phyloP scores from a whole-genome alignment of 2,888 invertebrate species.

The Caenorhabditis uteleia region DNA sequence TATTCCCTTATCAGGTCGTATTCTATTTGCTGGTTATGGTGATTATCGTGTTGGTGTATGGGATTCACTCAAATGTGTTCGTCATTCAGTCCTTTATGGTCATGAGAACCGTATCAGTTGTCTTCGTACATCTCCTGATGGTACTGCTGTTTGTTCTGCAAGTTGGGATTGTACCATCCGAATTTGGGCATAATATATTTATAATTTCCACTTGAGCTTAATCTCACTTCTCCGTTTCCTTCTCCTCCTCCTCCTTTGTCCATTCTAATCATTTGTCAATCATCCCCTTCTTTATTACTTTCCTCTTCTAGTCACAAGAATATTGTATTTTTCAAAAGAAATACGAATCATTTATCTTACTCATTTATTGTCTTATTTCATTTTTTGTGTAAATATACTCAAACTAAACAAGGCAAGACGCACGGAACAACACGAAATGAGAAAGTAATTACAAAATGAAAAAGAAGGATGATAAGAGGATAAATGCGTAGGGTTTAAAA shows the following conservation, averaged over 20 bases:
- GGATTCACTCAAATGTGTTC: slow-evolving; percentile 87
- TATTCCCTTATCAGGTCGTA: slow-evolving; percentile 76
- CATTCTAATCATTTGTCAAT: slow-evolving; percentile 1
- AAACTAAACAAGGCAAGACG: too few species aligned
- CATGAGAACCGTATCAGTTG: slow-evolving; percentile 70
- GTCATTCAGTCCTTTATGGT: slow-evolving; percentile 68
- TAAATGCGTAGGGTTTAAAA: too few species aligned
- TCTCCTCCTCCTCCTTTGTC: not conserved
- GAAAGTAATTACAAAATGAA: too few species aligned
- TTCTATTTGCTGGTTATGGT: slow-evolving; percentile 96
- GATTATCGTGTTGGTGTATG: slow-evolving; percentile 98
- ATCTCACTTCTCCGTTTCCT: not conserved
- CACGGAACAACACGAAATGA: too few species aligned
- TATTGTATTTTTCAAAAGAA: too few species aligned
- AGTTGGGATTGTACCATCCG: slow-evolving; percentile 88
- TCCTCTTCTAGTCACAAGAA: too few species aligned
- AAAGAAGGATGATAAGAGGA: too few species aligned
- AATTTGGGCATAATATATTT: slow-evolving; percentile 33
- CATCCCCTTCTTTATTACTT: not conserved
- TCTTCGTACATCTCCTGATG: slow-evolving; percentile 84
- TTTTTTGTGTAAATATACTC: too few species aligned
- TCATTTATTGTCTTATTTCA: too few species aligned
- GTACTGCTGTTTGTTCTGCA: slow-evolving; percentile 93
- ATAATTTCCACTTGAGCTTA: not conserved
- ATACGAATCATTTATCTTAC: too few species aligned